A percentile compares a stretch with the other conserved stretches of the same genome.
Conservation (phyloP, 2,888 invertebrate species). For the Ellobium chinense region DNA sequence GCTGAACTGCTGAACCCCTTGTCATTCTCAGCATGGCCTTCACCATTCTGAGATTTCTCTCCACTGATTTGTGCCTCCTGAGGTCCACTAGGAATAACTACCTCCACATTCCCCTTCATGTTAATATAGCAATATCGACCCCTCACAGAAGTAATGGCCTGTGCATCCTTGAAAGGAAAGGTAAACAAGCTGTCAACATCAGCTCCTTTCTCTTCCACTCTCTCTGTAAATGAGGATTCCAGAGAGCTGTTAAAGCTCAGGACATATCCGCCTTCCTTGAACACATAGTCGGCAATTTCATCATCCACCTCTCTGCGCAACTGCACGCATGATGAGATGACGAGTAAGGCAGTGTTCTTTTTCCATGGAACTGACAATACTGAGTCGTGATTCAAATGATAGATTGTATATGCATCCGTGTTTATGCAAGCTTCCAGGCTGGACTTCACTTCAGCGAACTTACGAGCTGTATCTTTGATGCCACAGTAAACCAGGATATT, state of each 20-base stretch:
- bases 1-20: not conserved
- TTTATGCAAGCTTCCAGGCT: constrained; percentile 69
- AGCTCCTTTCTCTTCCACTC: not conserved
- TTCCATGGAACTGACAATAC: constrained; percentile 71
- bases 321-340: constrained; percentile 66
- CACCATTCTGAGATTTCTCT: not conserved
- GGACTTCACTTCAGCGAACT: constrained; percentile 65
- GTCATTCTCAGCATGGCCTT: not conserved
- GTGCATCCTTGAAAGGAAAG: not conserved
- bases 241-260: constrained; percentile 48
- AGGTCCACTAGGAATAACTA: constrained; percentile 3
- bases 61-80: constrained; percentile 6
- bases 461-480: constrained; percentile 67
- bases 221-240: constrained; percentile 43
- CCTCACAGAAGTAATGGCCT: constrained; percentile 21
- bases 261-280: constrained; percentile 30
- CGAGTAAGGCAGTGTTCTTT: constrained; percentile 71
- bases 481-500: constrained; percentile 77
- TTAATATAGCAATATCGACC: constrained; percentile 18
- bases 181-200: not conserved
- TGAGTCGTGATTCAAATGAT: constrained; percentile 73
- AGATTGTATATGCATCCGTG: constrained; percentile 71
- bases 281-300: constrained; percentile 32
- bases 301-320: constrained; percentile 63
- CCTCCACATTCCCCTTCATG: not conserved